Conservation (phyloP, 2,797 vertebrate species). For the Epinephelus malabaricus region DNA sequence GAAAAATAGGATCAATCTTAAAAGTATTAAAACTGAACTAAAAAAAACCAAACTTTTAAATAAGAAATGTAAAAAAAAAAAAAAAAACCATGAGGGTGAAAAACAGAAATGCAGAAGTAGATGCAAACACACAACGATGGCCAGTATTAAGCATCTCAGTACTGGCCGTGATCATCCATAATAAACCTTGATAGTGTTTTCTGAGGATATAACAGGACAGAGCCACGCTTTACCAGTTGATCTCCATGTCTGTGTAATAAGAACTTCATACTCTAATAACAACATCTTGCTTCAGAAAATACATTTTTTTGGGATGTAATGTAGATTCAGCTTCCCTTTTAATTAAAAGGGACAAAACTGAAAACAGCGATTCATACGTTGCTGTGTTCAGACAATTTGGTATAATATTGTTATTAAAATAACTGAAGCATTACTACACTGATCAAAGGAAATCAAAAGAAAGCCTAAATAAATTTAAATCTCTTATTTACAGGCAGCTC, state of each 20-base stretch:
- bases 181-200: constrained; percentile 48
- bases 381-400: constrained; percentile 38
- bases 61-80: constrained; percentile 75
- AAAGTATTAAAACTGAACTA: constrained; percentile 67
- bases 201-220: constrained; percentile 45
- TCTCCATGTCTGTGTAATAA: constrained; percentile 48
- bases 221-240: constrained; percentile 37
- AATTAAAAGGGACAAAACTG: constrained; percentile 14
- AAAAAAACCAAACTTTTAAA: constrained; percentile 74
- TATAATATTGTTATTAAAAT: constrained; percentile 45
- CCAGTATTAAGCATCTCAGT: constrained; percentile 45
- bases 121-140: constrained; percentile 61
- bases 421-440: constrained; percentile 44
- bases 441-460: constrained; percentile 45
- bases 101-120: constrained; percentile 70
- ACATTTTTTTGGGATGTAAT: neutral
- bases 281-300: constrained; percentile 54
- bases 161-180: constrained; percentile 38
- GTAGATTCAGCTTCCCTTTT: constrained; percentile 29
- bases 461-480: constrained; percentile 57
- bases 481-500: constrained; percentile 75
- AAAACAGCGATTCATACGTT: constrained; percentile 3
- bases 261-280: constrained; percentile 42
- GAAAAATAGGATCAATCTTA: constrained; percentile 73
- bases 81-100: constrained; percentile 52